These are phyloP conservation scores for Tipula confusa DNA, from an alignment of 2,888 invertebrate genomes.

Conservation along the genomic window DNA sequence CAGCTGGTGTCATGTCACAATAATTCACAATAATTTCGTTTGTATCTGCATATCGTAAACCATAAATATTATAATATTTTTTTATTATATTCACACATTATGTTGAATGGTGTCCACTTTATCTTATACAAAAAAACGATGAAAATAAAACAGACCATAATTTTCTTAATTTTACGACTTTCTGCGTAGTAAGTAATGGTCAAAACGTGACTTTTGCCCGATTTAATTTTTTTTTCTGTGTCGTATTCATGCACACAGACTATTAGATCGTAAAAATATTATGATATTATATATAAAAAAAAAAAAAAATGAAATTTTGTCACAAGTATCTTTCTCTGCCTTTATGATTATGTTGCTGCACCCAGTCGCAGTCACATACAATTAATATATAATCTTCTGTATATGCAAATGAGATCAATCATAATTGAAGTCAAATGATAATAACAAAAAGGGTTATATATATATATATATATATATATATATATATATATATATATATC, in stretches of 20 bases:
- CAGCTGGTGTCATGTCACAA: conserved; percentile 12
- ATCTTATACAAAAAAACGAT: not conserved
- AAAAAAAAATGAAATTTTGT: not conserved
- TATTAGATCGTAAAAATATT: not conserved
- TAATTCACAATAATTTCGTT: not conserved
- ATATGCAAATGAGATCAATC: conserved; percentile 7
- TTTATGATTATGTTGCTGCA: not conserved
- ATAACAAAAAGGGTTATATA: not conserved
- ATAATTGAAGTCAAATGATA: not conserved
- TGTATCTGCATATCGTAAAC: not conserved
- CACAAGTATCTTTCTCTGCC: not conserved
- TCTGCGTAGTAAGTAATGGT: conserved; percentile 12
- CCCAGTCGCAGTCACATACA: not conserved
- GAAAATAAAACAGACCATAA: not conserved
- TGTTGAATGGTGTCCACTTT: not conserved
- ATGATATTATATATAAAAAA: no score
- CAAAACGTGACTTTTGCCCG: not conserved
- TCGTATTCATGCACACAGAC: not conserved
- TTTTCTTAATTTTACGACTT: conserved; percentile 6
- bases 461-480: no score
- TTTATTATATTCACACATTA: not conserved
- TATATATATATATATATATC: no score
- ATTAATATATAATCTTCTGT: not conserved
- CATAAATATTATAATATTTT: not conserved
- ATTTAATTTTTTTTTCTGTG: no score